Percentiles rank a stretch among this genome's conserved stretches.
These are phyloP conservation scores for Pseudorhombus dupliciocellatus DNA, from an alignment of 2,113 vertebrate genomes.

Conservation along the genomic window DNA sequence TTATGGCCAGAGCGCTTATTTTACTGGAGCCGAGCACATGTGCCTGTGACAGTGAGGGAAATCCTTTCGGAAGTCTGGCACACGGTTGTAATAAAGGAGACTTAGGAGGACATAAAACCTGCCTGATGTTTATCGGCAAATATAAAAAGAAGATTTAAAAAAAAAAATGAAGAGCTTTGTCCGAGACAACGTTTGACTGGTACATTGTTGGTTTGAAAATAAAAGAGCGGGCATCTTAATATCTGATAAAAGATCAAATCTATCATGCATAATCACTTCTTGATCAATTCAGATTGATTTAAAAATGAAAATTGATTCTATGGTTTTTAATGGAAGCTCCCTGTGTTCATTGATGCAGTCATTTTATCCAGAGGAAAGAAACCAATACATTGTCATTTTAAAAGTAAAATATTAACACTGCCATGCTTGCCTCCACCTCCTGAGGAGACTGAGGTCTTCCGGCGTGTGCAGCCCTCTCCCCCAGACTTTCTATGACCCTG, in stretches of 20 bases:
- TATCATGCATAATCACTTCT: conserved; percentile 16
- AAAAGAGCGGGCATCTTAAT: conserved; percentile 9
- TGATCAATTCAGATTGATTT: background rate
- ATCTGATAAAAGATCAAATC: conserved; percentile 25
- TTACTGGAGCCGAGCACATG: conserved; percentile 72
- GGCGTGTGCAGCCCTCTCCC: too few species aligned
- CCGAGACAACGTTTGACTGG: conserved; percentile 20
- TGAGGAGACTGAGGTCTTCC: too few species aligned
- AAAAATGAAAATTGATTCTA: background rate
- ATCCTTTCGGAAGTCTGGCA: conserved; percentile 73
- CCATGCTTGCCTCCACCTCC: too few species aligned
- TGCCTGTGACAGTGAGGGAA: conserved; percentile 73
- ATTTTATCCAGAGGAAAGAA: background rate
- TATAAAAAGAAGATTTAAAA: conserved; percentile 11
- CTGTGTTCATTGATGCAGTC: background rate
- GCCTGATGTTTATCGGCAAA: conserved; percentile 44
- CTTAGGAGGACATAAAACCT: conserved; percentile 60
- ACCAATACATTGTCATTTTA: background rate
- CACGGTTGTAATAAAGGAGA: conserved; percentile 59
- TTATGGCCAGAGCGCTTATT: conserved; percentile 77
- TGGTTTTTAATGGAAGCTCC: background rate
- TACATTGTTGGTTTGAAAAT: conserved; percentile 1
- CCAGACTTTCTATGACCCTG: too few species aligned
- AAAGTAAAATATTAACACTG: background rate
- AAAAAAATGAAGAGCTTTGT: background rate